A percentile compares a stretch with the other conserved stretches of the same genome.
Conservation (phyloP, 1,140 invertebrate genomes). For the Mesaphorura yosii region DNA sequence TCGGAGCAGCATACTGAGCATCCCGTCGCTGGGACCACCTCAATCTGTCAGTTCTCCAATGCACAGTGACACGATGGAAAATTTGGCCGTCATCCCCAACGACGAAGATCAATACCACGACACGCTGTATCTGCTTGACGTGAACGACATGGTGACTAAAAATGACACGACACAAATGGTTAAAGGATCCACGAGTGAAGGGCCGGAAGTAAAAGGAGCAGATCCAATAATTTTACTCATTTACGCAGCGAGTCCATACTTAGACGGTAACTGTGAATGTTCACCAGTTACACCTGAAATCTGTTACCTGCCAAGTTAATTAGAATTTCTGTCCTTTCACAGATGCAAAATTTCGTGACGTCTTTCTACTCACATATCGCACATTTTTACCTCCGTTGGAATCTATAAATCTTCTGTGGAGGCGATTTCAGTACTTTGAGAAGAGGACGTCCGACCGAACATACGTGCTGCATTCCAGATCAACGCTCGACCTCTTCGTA, state of each 20-base stretch:
- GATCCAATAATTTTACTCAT: slow-evolving; percentile 24
- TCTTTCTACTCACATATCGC: slow-evolving; percentile 80
- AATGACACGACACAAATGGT: too few relatives aligned
- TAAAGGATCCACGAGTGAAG: slow-evolving; percentile 17
- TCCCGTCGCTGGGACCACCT: too few relatives aligned
- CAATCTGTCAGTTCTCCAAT: too few relatives aligned
- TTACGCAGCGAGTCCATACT: slow-evolving; percentile 25
- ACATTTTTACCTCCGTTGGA: slow-evolving; percentile 81
- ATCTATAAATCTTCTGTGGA: slow-evolving; percentile 73
- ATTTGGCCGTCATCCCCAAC: slow-evolving; percentile 18
- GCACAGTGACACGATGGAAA: too few relatives aligned
- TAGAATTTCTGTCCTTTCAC: slow-evolving; percentile 31
- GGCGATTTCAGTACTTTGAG: slow-evolving; percentile 67
- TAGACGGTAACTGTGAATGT: slow-evolving; percentile 15
- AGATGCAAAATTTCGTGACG: slow-evolving; percentile 92
- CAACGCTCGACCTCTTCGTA: slow-evolving; percentile 78
- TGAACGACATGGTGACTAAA: slow-evolving; percentile 4
- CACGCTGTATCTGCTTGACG: slow-evolving; percentile 23
- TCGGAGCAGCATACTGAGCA: too few relatives aligned
- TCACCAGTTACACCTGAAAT: too few relatives aligned
- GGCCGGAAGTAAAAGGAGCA: slow-evolving; percentile 28
- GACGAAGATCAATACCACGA: slow-evolving; percentile 22
- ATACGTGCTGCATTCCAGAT: slow-evolving; percentile 66
- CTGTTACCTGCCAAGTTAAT: too few relatives aligned
- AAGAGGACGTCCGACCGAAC: slow-evolving; percentile 54